phyloP scores from a whole-genome alignment of 2,113 vertebrate genomes.

The Emydocephalus ijimae region DNA sequence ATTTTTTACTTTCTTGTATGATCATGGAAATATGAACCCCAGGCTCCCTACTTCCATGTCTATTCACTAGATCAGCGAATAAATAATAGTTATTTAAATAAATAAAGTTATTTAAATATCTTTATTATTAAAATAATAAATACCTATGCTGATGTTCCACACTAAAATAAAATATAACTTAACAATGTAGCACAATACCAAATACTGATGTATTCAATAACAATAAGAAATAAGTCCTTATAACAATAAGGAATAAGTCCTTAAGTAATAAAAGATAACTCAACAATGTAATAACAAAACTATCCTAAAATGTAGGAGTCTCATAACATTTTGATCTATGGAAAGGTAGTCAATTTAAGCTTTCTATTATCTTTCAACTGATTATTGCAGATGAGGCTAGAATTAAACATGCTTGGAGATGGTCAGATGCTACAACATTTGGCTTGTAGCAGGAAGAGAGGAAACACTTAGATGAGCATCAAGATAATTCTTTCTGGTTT shows the following conservation, averaged over 20 bases:
- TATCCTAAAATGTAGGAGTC: conserved; percentile 35
- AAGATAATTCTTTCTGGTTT: not conserved
- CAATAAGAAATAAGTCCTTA: not conserved
- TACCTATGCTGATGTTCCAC: too few species aligned
- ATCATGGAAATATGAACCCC: not conserved
- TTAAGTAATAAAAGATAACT: not conserved
- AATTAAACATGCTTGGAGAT: not conserved
- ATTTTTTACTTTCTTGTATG: not conserved
- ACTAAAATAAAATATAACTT: conserved; percentile 20
- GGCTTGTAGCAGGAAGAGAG: not conserved
- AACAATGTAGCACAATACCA: conserved; percentile 1
- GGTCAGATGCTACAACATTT: conserved; percentile 12
- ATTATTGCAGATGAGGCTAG: not conserved
- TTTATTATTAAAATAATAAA: too few species aligned
- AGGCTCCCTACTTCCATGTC: not conserved
- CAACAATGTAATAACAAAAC: conserved; percentile 22
- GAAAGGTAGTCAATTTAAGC: conserved; percentile 21
- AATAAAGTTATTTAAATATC: too few species aligned
- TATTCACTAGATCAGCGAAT: not conserved
- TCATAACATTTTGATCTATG: conserved; percentile 16
- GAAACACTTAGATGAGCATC: not conserved
- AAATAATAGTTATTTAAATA: too few species aligned
- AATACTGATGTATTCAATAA: not conserved
- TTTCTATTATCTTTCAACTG: not conserved
- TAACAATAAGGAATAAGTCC: too few species aligned